phyloP scores from a whole-genome alignment of 2,113 vertebrate genomes.

The Solenodon paradoxus region DNA sequence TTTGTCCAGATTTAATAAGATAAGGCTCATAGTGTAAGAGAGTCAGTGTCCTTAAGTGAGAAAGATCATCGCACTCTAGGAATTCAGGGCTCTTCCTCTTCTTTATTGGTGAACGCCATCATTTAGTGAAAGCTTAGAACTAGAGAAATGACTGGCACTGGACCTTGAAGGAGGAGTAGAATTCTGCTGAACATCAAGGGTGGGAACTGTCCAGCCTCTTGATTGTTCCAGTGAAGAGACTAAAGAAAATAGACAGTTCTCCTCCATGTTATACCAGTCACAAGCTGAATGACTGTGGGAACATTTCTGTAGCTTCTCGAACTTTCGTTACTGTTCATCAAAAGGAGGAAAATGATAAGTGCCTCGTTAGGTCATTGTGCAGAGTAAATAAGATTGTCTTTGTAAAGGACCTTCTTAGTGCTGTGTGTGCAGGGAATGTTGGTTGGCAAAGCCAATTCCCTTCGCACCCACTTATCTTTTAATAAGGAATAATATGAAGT shows the following conservation, averaged over 20 bases:
- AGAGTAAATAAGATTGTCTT: neutral
- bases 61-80: neutral
- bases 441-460: neutral
- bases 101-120: neutral
- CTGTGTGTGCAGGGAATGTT: rapidly evolving
- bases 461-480: neutral
- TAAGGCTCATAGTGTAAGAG: neutral
- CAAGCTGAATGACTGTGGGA: neutral
- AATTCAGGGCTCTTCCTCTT: neutral
- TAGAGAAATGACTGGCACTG: neutral
- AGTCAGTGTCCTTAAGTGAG: neutral
- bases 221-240: neutral
- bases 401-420: neutral
- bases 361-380: neutral
- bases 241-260: neutral
- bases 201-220: neutral
- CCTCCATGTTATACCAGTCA: neutral
- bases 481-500: too few species aligned
- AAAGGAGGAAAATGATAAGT: neutral
- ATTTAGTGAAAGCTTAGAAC: neutral
- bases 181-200: too few species aligned
- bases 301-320: neutral
- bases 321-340: neutral
- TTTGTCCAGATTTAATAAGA: neutral
- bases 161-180: neutral